Evolutionary conservation across 30 jellyfish, hydroid and myxozoan species (phyloP).

Genomic region (Aurelia sp.): DNA sequence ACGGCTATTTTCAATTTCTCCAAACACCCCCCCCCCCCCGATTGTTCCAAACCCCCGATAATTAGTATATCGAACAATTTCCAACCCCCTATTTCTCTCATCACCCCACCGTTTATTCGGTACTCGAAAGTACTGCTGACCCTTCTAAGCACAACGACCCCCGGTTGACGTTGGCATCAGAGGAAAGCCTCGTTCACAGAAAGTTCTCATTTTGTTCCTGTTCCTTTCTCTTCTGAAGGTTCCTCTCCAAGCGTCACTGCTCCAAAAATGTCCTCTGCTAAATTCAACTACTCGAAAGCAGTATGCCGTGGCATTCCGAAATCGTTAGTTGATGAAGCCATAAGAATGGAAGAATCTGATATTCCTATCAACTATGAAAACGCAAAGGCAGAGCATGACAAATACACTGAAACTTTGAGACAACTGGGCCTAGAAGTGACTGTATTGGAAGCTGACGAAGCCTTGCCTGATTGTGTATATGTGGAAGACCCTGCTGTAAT

Average conservation of each 20-base stretch:
- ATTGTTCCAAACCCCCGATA: too few relatives aligned
- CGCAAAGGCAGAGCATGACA: conserved; percentile 55
- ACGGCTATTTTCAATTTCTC: too few relatives aligned
- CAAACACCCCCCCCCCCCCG: too few relatives aligned
- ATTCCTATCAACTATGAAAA: conserved; percentile 61
- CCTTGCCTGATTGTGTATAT: conserved; percentile 93
- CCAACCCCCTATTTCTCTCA: too few relatives aligned
- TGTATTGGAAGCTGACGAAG: conserved; percentile 83
- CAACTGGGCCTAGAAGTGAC: conserved; percentile 68
- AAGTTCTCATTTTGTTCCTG: too few relatives aligned
- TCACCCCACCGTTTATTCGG: too few relatives aligned
- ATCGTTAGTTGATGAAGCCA: conserved; percentile 73
- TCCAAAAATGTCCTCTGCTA: neutral
- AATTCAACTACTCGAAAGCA: conserved; percentile 65
- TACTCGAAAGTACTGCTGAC: too few relatives aligned
- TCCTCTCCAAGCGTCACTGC: neutral
- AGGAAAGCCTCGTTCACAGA: too few relatives aligned
- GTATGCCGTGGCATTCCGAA: conserved; percentile 81
- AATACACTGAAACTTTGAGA: conserved; percentile 45
- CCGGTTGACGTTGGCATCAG: too few relatives aligned
- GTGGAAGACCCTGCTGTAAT: conserved; percentile 96
- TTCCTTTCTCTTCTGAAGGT: too few relatives aligned
- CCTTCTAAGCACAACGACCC: too few relatives aligned
- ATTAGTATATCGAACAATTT: too few relatives aligned
- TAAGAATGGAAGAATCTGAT: conserved; percentile 51